Evolutionary conservation across 92 coral and sea anemone species (phyloP), one percentile per base, ranked within the genome.

Genomic region (Palythoa grandiflora): DNA sequence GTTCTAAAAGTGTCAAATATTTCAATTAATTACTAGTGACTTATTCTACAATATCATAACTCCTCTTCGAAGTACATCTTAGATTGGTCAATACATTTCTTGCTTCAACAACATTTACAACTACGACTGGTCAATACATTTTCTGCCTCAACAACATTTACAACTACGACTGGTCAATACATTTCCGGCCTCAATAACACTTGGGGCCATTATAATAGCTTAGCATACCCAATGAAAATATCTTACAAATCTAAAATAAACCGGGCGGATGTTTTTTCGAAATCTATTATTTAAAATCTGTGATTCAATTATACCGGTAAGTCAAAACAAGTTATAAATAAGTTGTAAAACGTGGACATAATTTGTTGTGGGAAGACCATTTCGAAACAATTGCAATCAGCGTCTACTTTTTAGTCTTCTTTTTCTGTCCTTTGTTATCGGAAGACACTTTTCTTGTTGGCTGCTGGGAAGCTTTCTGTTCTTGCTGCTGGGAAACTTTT

Each of bases 381-480:
- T 39, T 70, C 35, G 10, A 70, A 7, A 35, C 47, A 35, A 35
- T 0, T 35, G 39, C 37, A 70, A 70, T 2, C 36, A 10, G 47
- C 21, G 48, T 73, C 77, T 73, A 73, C 48, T 73, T 73, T 6
- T 12, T 73, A 39, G 55, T 0, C 39, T 73, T 73, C 54, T 73
- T 73, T 39, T 73, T 73, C 77, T 73, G 77, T 16, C 77, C 77
- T 39, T 73, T 73, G 21, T 16, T 73, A 6, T 73, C 77, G 17
- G 77, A 38, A 40, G 77, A 73, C 21, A 38, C 77, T 40, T 73
- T 73, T 73, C 15, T 73, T 73, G 77, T 70, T 70, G 21, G 74
- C 74, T 70, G 40, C 9, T 28, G 39, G 44, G 74, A 70, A 21
- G 1, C 74, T 35, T 70, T 70, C 37, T 70, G 74, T 44, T 70